A percentile compares a stretch with the other conserved stretches of the same genome.
phyloP scores from a whole-genome alignment of 2,888 invertebrate species.

The Agriopis aurantiaria region DNA sequence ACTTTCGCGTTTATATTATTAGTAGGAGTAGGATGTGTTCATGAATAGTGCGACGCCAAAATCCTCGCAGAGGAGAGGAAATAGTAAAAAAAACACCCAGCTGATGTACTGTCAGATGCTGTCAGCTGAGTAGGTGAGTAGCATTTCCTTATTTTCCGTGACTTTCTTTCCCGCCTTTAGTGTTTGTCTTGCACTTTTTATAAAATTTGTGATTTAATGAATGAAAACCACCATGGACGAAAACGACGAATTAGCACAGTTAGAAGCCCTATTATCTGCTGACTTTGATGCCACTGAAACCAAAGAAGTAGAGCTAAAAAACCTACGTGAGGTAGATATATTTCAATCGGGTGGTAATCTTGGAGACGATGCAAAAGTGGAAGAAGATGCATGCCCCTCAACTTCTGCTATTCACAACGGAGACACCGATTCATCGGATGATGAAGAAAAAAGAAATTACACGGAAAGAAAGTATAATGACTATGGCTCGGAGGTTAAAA shows the following conservation, averaged over 20 bases:
- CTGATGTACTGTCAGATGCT: no score
- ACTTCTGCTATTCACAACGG: constrained; percentile 83
- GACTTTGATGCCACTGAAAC: constrained; percentile 61
- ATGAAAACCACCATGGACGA: constrained; percentile 57
- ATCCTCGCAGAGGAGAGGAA: no score
- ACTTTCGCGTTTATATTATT: no score
- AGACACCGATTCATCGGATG: constrained; percentile 92
- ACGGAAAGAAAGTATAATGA: constrained; percentile 91
- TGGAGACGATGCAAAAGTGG: constrained; percentile 39
- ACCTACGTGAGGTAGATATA: constrained; percentile 70
- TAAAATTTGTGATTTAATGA: constrained; percentile 6
- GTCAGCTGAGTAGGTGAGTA: no score
- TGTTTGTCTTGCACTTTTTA: neutral
- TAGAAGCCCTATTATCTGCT: constrained; percentile 78
- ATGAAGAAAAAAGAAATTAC: constrained; percentile 91
- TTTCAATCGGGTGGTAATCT: constrained; percentile 56
- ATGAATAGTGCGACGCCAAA: no score
- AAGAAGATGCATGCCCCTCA: constrained; percentile 21
- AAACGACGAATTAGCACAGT: constrained; percentile 73
- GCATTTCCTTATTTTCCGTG: no score
- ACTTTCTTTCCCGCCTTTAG: neutral
- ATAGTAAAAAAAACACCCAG: no score
- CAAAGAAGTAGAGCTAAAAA: constrained; percentile 36
- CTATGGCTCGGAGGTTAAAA: constrained; percentile 90
- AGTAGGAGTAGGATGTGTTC: no score